These are phyloP conservation scores for Aphidius ervi DNA, from an alignment of 1,140 invertebrate genomes.

Conservation along the genomic window DNA sequence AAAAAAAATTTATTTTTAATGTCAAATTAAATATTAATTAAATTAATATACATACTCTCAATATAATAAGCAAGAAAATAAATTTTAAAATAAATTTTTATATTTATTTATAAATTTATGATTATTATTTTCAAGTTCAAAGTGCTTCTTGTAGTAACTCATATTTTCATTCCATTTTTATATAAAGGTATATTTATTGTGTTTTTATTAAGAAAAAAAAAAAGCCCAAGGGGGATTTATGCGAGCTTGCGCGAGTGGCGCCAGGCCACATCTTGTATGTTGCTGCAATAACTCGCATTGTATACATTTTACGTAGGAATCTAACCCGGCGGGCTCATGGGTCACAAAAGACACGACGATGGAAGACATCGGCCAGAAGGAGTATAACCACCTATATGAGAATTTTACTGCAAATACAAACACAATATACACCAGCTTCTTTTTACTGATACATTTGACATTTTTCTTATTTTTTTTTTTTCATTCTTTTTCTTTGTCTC, in stretches of 20 bases:
- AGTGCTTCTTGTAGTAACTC: not conserved
- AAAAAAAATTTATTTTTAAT: too few relatives aligned
- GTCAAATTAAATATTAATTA: too few relatives aligned
- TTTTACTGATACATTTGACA: too few relatives aligned
- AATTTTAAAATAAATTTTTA: too few relatives aligned
- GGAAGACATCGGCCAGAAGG: constrained; percentile 8
- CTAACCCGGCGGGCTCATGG: constrained; percentile 44
- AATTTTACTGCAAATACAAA: constrained; percentile 17
- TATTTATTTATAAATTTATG: too few relatives aligned
- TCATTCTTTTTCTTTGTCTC: too few relatives aligned
- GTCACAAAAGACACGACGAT: constrained; percentile 34
- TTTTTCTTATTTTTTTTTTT: too few relatives aligned
- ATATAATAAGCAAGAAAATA: too few relatives aligned
- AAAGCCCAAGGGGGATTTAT: constrained; percentile 34
- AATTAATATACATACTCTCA: too few relatives aligned
- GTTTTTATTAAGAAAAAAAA: not conserved
- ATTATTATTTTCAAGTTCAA: not conserved
- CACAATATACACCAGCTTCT: constrained; percentile 8
- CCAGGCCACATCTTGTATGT: constrained; percentile 29
- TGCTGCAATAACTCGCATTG: constrained; percentile 47
- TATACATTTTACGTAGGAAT: constrained; percentile 42
- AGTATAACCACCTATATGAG: too few relatives aligned
- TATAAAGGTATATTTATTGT: not conserved
- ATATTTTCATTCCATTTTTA: too few relatives aligned
- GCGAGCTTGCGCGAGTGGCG: constrained; percentile 33